Evolutionary conservation across 1,140 invertebrate species (phyloP).

Genomic region (Dinoponera quadriceps): DNA sequence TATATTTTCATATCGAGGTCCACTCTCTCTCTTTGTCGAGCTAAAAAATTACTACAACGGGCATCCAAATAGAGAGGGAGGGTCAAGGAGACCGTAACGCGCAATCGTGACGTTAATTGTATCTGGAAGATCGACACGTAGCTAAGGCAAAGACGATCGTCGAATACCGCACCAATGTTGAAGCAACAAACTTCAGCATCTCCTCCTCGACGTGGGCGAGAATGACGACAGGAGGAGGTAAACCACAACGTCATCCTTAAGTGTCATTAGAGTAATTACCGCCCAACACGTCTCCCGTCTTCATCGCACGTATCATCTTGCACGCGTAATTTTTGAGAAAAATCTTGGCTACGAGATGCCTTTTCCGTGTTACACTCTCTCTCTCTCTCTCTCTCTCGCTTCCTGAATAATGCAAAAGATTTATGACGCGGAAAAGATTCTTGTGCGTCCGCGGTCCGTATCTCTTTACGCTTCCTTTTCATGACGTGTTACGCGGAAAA

Average conservation of each 20-base stretch:
- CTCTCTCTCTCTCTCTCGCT: neutral
- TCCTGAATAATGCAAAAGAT: neutral
- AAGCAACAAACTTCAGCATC: conserved; percentile 26
- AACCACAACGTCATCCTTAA: conserved; percentile 41
- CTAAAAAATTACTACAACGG: conserved; percentile 2
- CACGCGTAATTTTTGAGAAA: neutral
- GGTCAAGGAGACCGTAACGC: neutral
- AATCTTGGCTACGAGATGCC: neutral
- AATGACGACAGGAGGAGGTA: conserved; percentile 28
- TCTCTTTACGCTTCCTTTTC: neutral
- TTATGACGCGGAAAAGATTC: neutral
- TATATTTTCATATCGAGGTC: neutral
- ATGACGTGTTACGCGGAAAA: neutral
- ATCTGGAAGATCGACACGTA: conserved; percentile 42
- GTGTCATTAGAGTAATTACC: conserved; percentile 59
- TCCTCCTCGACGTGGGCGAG: neutral
- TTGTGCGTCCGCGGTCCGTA: neutral
- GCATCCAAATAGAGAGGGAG: neutral
- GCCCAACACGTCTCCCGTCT: neutral
- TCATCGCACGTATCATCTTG: neutral
- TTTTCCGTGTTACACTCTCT: too few species aligned
- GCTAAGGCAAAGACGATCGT: conserved; percentile 31
- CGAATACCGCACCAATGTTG: conserved; percentile 36
- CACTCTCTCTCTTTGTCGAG: neutral
- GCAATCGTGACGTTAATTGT: conserved; percentile 46